Conservation (phyloP, 92 coral and sea anemone genomes). For the Ricordea florida region DNA sequence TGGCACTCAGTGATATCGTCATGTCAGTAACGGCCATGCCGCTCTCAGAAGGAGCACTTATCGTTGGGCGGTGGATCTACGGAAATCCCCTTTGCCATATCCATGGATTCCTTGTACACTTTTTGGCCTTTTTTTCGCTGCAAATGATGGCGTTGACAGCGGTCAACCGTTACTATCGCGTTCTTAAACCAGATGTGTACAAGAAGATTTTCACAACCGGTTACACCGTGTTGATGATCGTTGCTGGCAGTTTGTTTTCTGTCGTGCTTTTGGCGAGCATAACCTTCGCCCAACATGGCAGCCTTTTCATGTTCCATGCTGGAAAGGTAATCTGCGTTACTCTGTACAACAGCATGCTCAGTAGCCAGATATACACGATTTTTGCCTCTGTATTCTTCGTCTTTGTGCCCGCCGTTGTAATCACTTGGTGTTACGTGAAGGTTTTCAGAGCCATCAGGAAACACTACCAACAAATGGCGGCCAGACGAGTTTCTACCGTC, state of each 20-base stretch:
- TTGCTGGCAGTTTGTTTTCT: conserved; percentile 35
- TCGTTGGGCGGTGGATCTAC: conserved; percentile 63
- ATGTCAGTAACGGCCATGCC: conserved; percentile 82
- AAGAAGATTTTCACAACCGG: conserved; percentile 61
- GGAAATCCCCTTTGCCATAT: conserved; percentile 47
- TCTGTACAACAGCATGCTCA: background rate
- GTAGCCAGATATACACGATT: conserved; percentile 57
- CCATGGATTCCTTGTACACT: conserved; percentile 70
- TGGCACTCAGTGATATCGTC: conserved; percentile 54
- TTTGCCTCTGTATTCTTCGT: conserved; percentile 58
- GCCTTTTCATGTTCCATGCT: conserved; percentile 64
- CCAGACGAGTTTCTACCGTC: background rate
- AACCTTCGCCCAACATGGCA: conserved; percentile 41
- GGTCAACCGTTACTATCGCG: conserved; percentile 69
- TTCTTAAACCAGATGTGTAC: conserved; percentile 52
- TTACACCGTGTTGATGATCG: conserved; percentile 54
- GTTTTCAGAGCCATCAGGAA: conserved; percentile 61
- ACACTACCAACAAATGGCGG: conserved; percentile 37
- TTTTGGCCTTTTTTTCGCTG: conserved; percentile 79
- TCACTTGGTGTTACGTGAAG: conserved; percentile 60
- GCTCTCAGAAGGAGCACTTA: conserved; percentile 48
- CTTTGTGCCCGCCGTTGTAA: conserved; percentile 61
- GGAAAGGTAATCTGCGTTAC: conserved; percentile 78
- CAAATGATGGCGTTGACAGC: conserved; percentile 84
- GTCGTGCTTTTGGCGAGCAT: conserved; percentile 37